Percentiles rank a stretch among this genome's conserved stretches.
phyloP scores from a whole-genome alignment of 2,888 invertebrate genomes.

The Lissonota sp. region DNA sequence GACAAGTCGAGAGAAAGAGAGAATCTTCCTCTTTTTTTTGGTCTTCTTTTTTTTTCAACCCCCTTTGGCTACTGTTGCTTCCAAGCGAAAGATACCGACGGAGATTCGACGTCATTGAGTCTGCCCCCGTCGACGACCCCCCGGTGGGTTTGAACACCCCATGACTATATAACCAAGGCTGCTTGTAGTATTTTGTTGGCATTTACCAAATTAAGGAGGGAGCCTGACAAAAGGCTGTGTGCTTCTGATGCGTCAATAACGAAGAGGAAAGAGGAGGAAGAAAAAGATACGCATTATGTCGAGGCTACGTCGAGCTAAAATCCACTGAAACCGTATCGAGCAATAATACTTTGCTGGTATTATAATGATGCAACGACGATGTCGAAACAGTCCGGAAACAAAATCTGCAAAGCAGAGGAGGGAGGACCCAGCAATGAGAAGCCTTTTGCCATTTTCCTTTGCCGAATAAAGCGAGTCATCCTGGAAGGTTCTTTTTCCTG shows the following conservation, averaged over 20 bases:
- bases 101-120: conserved; percentile 53
- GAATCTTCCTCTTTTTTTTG: conserved; percentile 30
- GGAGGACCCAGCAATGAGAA: conserved; percentile 55
- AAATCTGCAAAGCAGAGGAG: conserved; percentile 59
- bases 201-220: conserved; percentile 81
- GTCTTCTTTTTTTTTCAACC: conserved; percentile 56
- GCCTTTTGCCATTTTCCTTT: conserved; percentile 54
- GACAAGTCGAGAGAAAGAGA: conserved; percentile 7
- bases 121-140: conserved; percentile 7
- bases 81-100: conserved; percentile 4
- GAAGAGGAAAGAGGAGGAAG: conserved; percentile 30
- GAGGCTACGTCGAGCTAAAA: conserved; percentile 45
- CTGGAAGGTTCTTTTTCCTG: conserved; percentile 40
- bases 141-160: conserved; percentile 23
- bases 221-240: conserved; percentile 69
- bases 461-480: conserved; percentile 22
- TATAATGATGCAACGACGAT: conserved; percentile 73
- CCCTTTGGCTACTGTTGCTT: conserved; percentile 51
- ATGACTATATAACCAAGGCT: conserved; percentile 63
- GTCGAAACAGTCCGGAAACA: conserved; percentile 49
- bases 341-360: conserved; percentile 77
- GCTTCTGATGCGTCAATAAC: not conserved
- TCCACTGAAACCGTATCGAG: conserved; percentile 75
- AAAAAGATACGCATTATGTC: conserved; percentile 22
- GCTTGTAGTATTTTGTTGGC: conserved; percentile 78